These are phyloP conservation scores for Clarias macrocephalus DNA, from an alignment of 2,113 vertebrate genomes.

Conservation along the genomic window DNA sequence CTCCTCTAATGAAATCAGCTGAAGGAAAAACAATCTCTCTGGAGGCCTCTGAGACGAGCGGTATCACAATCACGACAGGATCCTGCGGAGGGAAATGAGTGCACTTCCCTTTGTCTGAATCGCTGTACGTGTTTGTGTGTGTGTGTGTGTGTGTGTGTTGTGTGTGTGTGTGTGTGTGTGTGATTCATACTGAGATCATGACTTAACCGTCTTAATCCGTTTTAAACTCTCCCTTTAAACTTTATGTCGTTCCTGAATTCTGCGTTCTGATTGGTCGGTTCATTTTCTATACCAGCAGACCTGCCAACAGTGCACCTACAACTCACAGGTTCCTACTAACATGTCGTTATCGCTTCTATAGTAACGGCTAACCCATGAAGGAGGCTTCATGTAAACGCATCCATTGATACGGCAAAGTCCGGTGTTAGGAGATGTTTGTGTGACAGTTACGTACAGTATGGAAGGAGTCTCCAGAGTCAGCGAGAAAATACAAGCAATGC, in stretches of 20 bases:
- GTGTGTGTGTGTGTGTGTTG: neutral
- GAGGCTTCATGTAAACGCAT: neutral
- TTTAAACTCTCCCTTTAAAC: neutral
- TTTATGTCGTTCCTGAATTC: neutral
- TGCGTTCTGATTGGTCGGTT: neutral
- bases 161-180: constrained; percentile 22
- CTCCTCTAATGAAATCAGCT: constrained; percentile 61
- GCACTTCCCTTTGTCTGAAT: constrained; percentile 47
- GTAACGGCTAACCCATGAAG: neutral
- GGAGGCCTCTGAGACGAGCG: constrained; percentile 44
- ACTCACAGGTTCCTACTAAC: neutral
- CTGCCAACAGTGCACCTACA: neutral
- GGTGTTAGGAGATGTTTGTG: neutral
- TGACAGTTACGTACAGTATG: too few relatives aligned
- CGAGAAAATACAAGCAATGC: neutral
- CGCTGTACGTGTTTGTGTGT: constrained; percentile 20
- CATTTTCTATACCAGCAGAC: neutral
- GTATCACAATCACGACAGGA: constrained; percentile 53
- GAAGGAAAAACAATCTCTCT: constrained; percentile 56
- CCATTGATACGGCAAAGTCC: neutral
- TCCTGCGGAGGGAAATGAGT: constrained; percentile 51
- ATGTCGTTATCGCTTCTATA: neutral
- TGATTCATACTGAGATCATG: neutral
- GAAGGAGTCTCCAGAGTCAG: neutral
- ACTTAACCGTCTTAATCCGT: neutral